Evolutionary conservation across 2,888 invertebrate genomes (phyloP).

Genomic region (Xestia rhomboidea): DNA sequence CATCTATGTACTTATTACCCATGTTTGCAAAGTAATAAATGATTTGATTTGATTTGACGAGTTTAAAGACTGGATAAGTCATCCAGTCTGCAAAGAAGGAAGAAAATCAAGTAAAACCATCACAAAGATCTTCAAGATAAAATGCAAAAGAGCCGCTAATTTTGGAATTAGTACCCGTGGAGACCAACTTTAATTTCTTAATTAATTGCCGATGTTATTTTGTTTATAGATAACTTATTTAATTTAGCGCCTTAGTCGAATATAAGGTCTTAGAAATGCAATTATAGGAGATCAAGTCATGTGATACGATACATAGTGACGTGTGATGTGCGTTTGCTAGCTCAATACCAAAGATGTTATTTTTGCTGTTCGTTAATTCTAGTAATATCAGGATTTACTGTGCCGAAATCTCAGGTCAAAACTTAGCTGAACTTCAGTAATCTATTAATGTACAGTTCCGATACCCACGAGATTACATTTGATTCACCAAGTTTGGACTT

Average conservation of each 20-base stretch:
- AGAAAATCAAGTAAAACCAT: not conserved
- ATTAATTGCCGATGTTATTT: not conserved
- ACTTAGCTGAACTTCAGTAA: not conserved
- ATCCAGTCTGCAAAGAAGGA: not conserved
- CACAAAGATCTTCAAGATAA: not conserved
- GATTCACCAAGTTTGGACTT: not conserved
- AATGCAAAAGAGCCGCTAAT: not conserved
- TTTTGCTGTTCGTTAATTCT: not conserved
- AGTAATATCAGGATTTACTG: not conserved
- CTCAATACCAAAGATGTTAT: not conserved
- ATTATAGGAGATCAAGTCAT: not conserved
- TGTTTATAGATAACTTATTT: not conserved
- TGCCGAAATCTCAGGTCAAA: not conserved
- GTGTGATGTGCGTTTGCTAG: not conserved
- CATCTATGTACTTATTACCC: no score
- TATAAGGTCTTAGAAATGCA: not conserved
- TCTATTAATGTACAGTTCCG: not conserved
- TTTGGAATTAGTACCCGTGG: not conserved
- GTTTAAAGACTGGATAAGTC: not conserved
- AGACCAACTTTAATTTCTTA: not conserved
- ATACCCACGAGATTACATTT: not conserved
- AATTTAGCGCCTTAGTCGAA: not conserved
- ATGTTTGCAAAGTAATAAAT: no score
- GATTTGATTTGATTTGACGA: not conserved
- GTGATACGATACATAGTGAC: not conserved